Evolutionary conservation across 2,888 invertebrate species (phyloP), one percentile per base, ranked within the genome.

Genomic region (Zygogramma bicolorata): DNA sequence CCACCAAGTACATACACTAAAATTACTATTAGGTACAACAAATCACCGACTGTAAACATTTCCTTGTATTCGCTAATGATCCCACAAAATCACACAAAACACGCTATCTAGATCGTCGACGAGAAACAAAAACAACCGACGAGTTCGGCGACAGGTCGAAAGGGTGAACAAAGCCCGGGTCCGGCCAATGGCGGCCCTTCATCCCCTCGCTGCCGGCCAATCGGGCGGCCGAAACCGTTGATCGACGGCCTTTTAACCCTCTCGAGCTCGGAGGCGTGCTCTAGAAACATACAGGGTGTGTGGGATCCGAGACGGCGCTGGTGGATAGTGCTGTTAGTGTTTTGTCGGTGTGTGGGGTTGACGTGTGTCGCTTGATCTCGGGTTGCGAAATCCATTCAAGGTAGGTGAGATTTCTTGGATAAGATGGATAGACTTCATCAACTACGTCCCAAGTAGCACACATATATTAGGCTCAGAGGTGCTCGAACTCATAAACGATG

Each of bases 171-270:
- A 81, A 80, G 81, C 77, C 65, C 60, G 61, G 10, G 66, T 57
- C 62, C 73, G 77, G 77, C 84, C 84, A 84, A 84, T 84, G 74
- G 75, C 68, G 59, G 67, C 58, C 13, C 27, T 53, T 53, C 53
- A 27, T 15, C 53, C 70, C 75, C 70, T 60, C 74, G 72, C 68
- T 59, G 70, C 60, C 73, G 72, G 73, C 81, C 81, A 83, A 83
- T 83, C 65, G 66, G 66, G 60, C 53, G 73, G 57, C 57, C 61
- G 65, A 69, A 74, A 81, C 82, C 80, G 80, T 77, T 82, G 84
- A 83, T 84, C 84, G 81, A 57, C 82, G 81, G 77, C 78, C 82
- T 83, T 83, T 83, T 82, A 83, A 82, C 81, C 83, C 83, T 79
- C 81, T 80, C 75, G 78, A 77, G 70, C 73, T 70, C 63, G 78